These are phyloP conservation scores for Branchellion lobata DNA, from an alignment of 2,888 invertebrate genomes.

Conservation along the genomic window DNA sequence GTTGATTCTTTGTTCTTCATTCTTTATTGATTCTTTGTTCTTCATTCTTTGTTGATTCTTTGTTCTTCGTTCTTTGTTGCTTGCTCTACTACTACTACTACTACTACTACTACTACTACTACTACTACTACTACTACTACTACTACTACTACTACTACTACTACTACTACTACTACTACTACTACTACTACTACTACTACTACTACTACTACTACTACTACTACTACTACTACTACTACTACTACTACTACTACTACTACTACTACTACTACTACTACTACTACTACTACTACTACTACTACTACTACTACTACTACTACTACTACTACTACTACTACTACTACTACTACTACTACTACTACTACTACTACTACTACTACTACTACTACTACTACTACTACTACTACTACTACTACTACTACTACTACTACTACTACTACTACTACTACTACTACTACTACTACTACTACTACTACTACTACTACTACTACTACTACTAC, in stretches of 20 bases:
- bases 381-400: constrained; percentile 21
- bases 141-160: constrained; percentile 40
- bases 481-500: constrained; percentile 22
- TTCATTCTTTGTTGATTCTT: too few relatives aligned
- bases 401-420: constrained; percentile 19
- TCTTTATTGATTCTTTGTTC: too few relatives aligned
- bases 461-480: constrained; percentile 19
- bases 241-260: constrained; percentile 33
- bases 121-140: constrained; percentile 22
- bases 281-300: constrained; percentile 31
- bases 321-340: constrained; percentile 10
- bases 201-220: constrained; percentile 36
- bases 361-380: constrained; percentile 19
- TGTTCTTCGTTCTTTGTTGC: not conserved
- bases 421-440: constrained; percentile 22
- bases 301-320: constrained; percentile 27
- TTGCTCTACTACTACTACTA: not conserved
- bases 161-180: constrained; percentile 32
- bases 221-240: constrained; percentile 36
- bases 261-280: constrained; percentile 35
- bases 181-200: constrained; percentile 30
- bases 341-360: constrained; percentile 13
- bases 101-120: not conserved
- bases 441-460: constrained; percentile 21
- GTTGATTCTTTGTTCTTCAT: too few relatives aligned